A percentile compares a stretch with the other conserved stretches of the same genome.
Conservation (phyloP, 2,797 vertebrate species). For the Antrozous pallidus region DNA sequence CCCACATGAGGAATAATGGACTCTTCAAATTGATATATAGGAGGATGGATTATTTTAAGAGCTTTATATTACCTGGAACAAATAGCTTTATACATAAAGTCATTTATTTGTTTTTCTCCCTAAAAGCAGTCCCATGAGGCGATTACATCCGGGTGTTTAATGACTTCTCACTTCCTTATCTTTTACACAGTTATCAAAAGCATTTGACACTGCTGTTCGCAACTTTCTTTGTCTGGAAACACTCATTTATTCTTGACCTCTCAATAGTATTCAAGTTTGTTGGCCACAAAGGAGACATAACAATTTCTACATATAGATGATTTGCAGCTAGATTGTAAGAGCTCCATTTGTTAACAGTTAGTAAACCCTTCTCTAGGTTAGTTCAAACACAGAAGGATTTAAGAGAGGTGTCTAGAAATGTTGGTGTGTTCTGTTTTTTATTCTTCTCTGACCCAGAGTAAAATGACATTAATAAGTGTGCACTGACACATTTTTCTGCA, state of each 20-base stretch:
- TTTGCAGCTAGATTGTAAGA: neutral
- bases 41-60: conserved; percentile 37
- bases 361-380: neutral
- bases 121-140: conserved; percentile 25
- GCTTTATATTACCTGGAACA: conserved; percentile 36
- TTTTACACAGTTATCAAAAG: neutral
- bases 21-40: neutral
- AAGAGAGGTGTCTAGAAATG: neutral
- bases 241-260: conserved; percentile 49
- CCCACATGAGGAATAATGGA: neutral
- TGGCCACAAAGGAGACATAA: conserved; percentile 49
- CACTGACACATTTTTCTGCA: neutral
- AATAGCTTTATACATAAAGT: conserved; percentile 33
- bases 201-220: conserved; percentile 37
- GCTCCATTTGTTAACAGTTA: conserved; percentile 9
- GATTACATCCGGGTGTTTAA: conserved; percentile 35
- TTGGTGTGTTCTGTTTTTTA: neutral
- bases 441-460: neutral
- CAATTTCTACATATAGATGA: neutral
- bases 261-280: conserved; percentile 23
- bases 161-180: conserved; percentile 39
- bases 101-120: conserved; percentile 55
- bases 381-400: neutral
- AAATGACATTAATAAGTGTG: neutral
- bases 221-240: conserved; percentile 33